Base-by-base conservation (phyloP, 2,888 invertebrate genomes). In the Drosophila putrida region DNA sequence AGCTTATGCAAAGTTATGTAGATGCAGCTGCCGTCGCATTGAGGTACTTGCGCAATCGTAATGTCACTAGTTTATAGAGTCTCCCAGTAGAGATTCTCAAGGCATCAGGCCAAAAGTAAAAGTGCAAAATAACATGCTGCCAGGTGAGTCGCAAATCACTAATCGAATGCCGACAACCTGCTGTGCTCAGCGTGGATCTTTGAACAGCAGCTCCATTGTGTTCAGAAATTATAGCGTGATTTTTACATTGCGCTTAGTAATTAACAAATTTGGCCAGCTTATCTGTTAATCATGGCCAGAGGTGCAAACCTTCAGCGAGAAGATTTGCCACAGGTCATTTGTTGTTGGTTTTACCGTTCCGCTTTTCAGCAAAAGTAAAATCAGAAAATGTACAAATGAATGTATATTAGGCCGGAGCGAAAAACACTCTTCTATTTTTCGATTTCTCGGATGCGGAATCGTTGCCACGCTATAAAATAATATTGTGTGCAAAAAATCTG, bases 1-100 rank as follows among this genome's bases (percentile, higher is more conserved):
- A 49, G 68, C 82, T 88, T 75, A 88, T 80, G 84, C 89, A 82
- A 88, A 82, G 51, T 39, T 60, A 9, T 20, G 20, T 20, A 20
- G 20, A 20, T 20, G 62, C 55, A 50, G 65, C 57, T 54, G 68
- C 80, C 63, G 74, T 49, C 27, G 43, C 53, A 50, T 33, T 49
- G 38, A 46, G 25, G 60, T 36, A 60, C 80, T 82, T 88, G 83
- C 87, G 82, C 66, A 88, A 80, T 60, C 47, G 25, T 20, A 68
- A 61, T 53, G 71, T 57, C 41, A 49, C 47, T 35, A 35, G 39
- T 59, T 54, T 31, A 28, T 38, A 0, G 66, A 53, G 43, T 41
- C 43, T 20, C 33, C 50, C 46, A 59, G 49, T 55, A 65, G 46
- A 51, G 88, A 84, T 81, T 81, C 81, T 81, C 88, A 67, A 60